These are phyloP conservation scores for Lampropteryx suffumata DNA, from an alignment of 2,888 invertebrate species.

Conservation along the genomic window DNA sequence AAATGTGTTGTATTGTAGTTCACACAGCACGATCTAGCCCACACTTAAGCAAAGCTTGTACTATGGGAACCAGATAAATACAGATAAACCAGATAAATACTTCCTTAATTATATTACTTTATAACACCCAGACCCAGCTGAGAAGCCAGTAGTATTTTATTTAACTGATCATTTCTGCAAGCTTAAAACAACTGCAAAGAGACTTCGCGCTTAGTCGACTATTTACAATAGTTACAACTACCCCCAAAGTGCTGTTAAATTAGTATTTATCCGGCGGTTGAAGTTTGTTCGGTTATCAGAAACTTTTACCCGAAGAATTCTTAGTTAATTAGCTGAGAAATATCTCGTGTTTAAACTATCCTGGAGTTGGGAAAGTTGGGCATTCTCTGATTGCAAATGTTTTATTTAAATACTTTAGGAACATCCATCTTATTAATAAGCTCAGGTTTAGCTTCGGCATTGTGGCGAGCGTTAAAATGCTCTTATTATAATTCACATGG, in stretches of 20 bases:
- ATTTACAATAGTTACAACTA: constrained; percentile 31
- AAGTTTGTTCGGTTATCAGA: constrained; percentile 31
- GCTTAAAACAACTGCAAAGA: constrained; percentile 27
- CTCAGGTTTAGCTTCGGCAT: too few relatives aligned
- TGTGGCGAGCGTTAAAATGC: too few relatives aligned
- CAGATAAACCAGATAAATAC: too few relatives aligned
- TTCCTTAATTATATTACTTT: too few relatives aligned
- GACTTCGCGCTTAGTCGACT: constrained; percentile 21
- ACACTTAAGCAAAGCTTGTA: too few relatives aligned
- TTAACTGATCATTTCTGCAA: constrained; percentile 19
- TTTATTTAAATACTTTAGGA: constrained; percentile 2
- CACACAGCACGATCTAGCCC: too few relatives aligned
- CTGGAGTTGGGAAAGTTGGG: constrained; percentile 9
- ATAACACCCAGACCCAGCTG: constrained; percentile 16
- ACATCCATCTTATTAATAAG: too few relatives aligned
- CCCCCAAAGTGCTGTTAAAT: constrained; percentile 22
- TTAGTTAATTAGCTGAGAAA: constrained; percentile 32
- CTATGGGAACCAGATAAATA: too few relatives aligned
- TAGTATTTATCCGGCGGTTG: constrained; percentile 23
- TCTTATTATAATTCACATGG: too few relatives aligned
- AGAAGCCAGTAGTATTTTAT: constrained; percentile 9
- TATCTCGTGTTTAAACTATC: constrained; percentile 26
- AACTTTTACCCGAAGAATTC: constrained; percentile 28
- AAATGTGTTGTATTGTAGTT: too few relatives aligned
- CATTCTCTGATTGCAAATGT: constrained; percentile 16